Percentiles rank a stretch among this genome's conserved stretches.
phyloP scores from a whole-genome alignment of 2,113 vertebrate genomes.

The Capreolus pygargus region DNA sequence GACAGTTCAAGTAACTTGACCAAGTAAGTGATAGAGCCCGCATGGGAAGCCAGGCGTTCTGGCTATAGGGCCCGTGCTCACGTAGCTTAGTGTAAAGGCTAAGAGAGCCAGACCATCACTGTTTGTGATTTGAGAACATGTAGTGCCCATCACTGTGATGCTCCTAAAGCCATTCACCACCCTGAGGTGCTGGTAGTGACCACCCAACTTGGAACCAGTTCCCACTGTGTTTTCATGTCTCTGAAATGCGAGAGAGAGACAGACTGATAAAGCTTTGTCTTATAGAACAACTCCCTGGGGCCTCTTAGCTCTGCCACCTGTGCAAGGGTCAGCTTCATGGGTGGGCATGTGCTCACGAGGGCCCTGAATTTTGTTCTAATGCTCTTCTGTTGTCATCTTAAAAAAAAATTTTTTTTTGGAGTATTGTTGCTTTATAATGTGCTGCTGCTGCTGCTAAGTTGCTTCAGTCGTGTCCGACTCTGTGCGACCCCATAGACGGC shows the following conservation, averaged over 20 bases:
- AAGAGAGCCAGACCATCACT: not conserved
- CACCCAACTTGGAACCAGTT: not conserved
- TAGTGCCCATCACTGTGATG: fast-evolving
- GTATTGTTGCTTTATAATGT: not conserved
- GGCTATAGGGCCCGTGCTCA: not conserved
- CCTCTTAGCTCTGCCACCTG: not conserved
- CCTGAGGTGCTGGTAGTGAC: not conserved
- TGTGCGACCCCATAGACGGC: not conserved
- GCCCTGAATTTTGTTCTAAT: not conserved
- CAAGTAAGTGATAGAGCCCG: not conserved
- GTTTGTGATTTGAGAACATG: not conserved
- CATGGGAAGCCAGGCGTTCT: not conserved
- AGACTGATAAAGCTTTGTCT: not conserved
- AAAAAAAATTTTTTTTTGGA: not conserved
- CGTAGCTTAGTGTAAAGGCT: fast-evolving
- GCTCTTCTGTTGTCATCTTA: not conserved
- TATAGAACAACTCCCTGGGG: not conserved
- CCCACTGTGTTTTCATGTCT: not conserved
- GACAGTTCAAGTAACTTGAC: not conserved
- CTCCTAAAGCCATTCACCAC: not conserved
- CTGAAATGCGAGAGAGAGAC: not conserved
- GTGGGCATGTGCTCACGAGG: not conserved
- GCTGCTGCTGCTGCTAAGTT: not conserved
- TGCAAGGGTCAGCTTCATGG: not conserved
- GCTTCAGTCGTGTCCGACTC: not conserved